Conservation (phyloP, 2,113 vertebrate species). For the Paracanthobrama guichenoti region DNA sequence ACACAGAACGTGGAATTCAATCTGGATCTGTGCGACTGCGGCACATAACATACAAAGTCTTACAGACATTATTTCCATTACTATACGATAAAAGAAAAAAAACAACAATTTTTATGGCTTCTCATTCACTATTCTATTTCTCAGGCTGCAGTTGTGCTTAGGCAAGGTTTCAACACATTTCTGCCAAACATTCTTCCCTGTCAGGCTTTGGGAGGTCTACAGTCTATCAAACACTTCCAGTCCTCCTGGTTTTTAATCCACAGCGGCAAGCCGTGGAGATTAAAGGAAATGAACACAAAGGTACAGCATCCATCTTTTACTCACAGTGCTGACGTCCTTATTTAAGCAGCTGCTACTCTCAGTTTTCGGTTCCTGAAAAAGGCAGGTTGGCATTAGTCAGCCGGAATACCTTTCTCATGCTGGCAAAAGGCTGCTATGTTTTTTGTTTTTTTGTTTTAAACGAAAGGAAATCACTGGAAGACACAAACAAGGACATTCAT, state of each 20-base stretch:
- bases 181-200: slow-evolving; percentile 58
- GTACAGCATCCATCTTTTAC: slow-evolving; percentile 58
- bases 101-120: slow-evolving; percentile 1
- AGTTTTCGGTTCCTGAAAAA: slow-evolving; percentile 75
- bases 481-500: slow-evolving; percentile 18
- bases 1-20: slow-evolving; percentile 18
- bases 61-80: slow-evolving; percentile 50
- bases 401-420: slow-evolving; percentile 27
- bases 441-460: no score
- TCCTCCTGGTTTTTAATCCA: slow-evolving; percentile 52
- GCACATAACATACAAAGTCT: slow-evolving; percentile 42
- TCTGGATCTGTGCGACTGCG: slow-evolving; percentile 26
- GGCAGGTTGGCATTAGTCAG: slow-evolving; percentile 45
- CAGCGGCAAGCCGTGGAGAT: slow-evolving; percentile 44
- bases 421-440: neutral
- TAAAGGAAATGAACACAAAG: slow-evolving; percentile 42
- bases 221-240: slow-evolving; percentile 60
- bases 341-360: slow-evolving; percentile 76
- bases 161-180: slow-evolving; percentile 26
- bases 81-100: neutral
- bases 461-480: neutral
- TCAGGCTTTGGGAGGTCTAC: slow-evolving; percentile 54
- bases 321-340: slow-evolving; percentile 80
- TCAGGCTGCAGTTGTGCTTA: slow-evolving; percentile 40
- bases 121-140: slow-evolving; percentile 29